Base-by-base conservation (phyloP, 2,113 vertebrate genomes). In the Irena cyanogastra region DNA sequence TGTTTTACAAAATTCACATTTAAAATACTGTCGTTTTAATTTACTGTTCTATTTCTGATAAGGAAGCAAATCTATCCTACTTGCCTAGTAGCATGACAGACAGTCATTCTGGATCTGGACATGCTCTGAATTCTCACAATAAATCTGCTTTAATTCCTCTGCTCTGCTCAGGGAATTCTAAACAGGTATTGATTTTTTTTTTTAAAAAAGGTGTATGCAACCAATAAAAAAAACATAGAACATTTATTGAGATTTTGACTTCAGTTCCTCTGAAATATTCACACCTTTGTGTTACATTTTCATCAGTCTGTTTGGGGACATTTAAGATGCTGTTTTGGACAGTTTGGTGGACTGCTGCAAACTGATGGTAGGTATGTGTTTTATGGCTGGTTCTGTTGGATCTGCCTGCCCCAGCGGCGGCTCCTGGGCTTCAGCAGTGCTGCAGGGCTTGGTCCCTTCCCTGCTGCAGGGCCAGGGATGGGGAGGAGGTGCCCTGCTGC, bases 391-490 rank as follows among this genome's bases (percentile, higher is more conserved):
- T 56, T 33, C 22, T 3, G 0, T 37, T 20, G 37, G 41, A 15
- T 20, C n/a, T 78, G 41, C 49, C 39, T 69, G 39, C 60, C 35
- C 28, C 8, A 0, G 18, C 30, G 74, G 53, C 39, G 50, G 31
- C 41, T 47, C n/a, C 47, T 39, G 44, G 52, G 7, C 61, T 50
- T 19, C 6, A 10, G 53, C 49, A 31, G 22, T 31, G 16, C 41
- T 42, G 24, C 41, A 23, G 59, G 35, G 41, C 52, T 77, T 33
- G 19, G 14, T 52, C 39, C 11, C 27, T 33, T 75, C 39, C 16
- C 54, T 3, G 2, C 24, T 16, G 1, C 35, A 10, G 24, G 45
- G 22, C 1, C 0, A 0, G 42, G 1, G 3, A 33, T 42, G 50
- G 35, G 27, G 24, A 78, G 28, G 39, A 54, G 37, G 10, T 68